These are phyloP conservation scores for Eledona agricola DNA, from an alignment of 2,888 invertebrate genomes.

Conservation along the genomic window DNA sequence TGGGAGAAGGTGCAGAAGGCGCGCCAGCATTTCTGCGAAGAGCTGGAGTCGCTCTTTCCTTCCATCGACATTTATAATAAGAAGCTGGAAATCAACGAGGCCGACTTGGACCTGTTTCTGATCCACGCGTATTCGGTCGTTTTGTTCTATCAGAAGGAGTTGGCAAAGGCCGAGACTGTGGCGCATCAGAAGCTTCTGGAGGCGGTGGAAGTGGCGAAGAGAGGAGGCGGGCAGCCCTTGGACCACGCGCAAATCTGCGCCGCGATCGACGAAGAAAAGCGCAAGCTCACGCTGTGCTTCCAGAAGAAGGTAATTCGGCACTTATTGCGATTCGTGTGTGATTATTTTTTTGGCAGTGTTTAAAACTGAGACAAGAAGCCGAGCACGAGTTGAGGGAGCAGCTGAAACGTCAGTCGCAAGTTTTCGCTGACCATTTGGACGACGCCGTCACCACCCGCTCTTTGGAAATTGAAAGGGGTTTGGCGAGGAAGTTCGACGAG, in stretches of 20 bases:
- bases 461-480: slow-evolving; percentile 64
- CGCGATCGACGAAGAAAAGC: slow-evolving; percentile 74
- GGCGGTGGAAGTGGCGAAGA: slow-evolving; percentile 70
- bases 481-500: slow-evolving; percentile 71
- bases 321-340: slow-evolving; percentile 1
- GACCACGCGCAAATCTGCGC: slow-evolving; percentile 71
- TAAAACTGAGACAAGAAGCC: slow-evolving; percentile 71
- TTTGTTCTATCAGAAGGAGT: slow-evolving; percentile 78
- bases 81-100: slow-evolving; percentile 68
- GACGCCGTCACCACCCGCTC: slow-evolving; percentile 71
- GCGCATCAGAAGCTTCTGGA: slow-evolving; percentile 70
- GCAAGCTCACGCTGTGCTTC: slow-evolving; percentile 73
- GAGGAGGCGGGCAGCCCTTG: slow-evolving; percentile 64
- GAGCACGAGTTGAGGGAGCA: slow-evolving; percentile 80
- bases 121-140: slow-evolving; percentile 82
- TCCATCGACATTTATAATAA: slow-evolving; percentile 74
- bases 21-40: slow-evolving; percentile 70
- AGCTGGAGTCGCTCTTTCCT: slow-evolving; percentile 77
- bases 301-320: slow-evolving; percentile 69
- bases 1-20: slow-evolving; percentile 80
- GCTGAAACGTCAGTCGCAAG: slow-evolving; percentile 84
- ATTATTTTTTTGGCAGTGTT: slow-evolving; percentile 63
- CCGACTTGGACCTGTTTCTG: slow-evolving; percentile 80
- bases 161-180: slow-evolving; percentile 75
- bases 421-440: slow-evolving; percentile 82